Percentiles rank a stretch among this genome's conserved stretches.
Conservation (phyloP, 2,113 vertebrate species). For the Lycaon pictus region DNA sequence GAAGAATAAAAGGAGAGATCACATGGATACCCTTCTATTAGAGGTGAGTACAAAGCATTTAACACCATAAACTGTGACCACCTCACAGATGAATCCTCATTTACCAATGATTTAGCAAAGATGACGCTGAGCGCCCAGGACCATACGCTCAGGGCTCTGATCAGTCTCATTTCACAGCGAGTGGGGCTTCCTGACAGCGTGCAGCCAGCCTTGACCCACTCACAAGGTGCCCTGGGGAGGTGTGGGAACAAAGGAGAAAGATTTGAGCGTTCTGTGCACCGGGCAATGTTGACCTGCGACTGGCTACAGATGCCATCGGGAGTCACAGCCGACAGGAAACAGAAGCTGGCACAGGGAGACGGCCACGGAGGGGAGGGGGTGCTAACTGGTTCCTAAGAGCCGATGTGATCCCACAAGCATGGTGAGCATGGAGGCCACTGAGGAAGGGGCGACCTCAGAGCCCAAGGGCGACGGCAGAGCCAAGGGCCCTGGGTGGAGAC, state of each 20-base stretch:
- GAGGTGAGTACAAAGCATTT: neutral
- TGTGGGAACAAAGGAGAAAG: neutral
- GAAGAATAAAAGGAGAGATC: neutral
- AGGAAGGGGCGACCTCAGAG: fast-evolving
- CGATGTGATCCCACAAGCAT: fast-evolving
- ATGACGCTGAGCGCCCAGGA: neutral
- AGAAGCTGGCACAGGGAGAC: too few species aligned
- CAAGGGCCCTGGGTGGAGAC: neutral
- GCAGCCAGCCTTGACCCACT: too few species aligned
- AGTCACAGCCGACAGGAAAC: neutral
- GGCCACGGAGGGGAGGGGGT: fast-evolving
- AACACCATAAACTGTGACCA: neutral
- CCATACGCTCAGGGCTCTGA: fast-evolving
- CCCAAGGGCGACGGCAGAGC: fast-evolving
- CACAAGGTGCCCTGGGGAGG: fast-evolving
- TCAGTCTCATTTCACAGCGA: fast-evolving
- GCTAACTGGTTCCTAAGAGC: neutral
- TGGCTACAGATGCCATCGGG: fast-evolving
- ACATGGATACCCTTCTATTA: neutral
- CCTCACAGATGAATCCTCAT: neutral
- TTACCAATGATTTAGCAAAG: neutral
- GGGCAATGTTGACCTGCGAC: neutral
- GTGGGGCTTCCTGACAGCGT: fast-evolving
- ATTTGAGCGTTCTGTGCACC: too few species aligned
- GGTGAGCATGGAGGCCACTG: fast-evolving